Conservation (phyloP, 2,888 invertebrate genomes). For the Nemurella pictetii region DNA sequence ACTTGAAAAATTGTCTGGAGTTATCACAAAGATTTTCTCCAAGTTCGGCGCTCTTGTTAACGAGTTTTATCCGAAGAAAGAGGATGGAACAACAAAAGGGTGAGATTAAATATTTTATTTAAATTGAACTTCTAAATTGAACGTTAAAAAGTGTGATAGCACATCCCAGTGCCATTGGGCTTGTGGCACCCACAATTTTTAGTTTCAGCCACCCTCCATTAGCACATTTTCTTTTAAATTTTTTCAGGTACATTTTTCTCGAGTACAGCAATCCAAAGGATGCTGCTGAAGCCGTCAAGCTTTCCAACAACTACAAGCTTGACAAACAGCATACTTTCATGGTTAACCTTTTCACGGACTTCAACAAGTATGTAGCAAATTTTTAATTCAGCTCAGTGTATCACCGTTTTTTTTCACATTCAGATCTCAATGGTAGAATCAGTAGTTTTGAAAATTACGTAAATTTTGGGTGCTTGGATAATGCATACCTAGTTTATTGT, state of each 20-base stretch:
- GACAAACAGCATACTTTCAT: slow-evolving; percentile 94
- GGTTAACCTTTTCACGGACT: slow-evolving; percentile 93
- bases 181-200: too few relatives aligned
- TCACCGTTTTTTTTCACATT: too few relatives aligned
- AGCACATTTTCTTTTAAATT: slow-evolving; percentile 38
- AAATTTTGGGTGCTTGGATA: too few relatives aligned
- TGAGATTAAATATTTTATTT: slow-evolving; percentile 49
- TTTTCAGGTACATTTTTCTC: slow-evolving; percentile 70
- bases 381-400: neutral
- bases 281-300: slow-evolving; percentile 87
- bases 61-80: slow-evolving; percentile 83
- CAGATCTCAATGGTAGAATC: too few relatives aligned
- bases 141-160: too few relatives aligned
- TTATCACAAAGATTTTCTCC: slow-evolving; percentile 87
- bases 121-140: slow-evolving; percentile 23
- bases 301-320: slow-evolving; percentile 88
- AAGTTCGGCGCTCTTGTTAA: slow-evolving; percentile 87
- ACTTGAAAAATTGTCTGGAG: slow-evolving; percentile 87
- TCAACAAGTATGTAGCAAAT: slow-evolving; percentile 77
- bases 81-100: slow-evolving; percentile 85
- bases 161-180: too few relatives aligned
- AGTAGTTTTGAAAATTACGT: too few relatives aligned
- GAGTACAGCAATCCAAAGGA: slow-evolving; percentile 83
- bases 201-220: too few relatives aligned
- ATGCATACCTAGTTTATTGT: neutral